Base-by-base conservation (phyloP, 2,888 invertebrate genomes). In the Spodoptera picta region DNA sequence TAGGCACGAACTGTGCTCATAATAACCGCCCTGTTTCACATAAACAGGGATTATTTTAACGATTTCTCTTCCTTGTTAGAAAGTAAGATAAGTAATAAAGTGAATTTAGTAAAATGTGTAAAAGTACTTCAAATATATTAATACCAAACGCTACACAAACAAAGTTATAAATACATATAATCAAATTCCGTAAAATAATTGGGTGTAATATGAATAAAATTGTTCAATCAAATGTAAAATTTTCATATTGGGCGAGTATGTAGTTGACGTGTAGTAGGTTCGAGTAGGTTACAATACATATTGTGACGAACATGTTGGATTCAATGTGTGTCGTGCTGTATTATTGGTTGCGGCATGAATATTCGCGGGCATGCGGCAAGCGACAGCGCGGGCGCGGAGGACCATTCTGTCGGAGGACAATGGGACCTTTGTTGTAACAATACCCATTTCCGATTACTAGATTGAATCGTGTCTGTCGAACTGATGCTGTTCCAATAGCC, bases 361-460 rank as follows among this genome's bases (percentile, higher is more conserved):
- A 90, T 89, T 88, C 84, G 89, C 84, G 86, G 79, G 74, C 73
- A 78, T 73, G 74, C 70, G 73, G 70, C 42, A 68, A 63, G 79
- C 65, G 79, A 72, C 69, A 73, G 70, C 61, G 73, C 68, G 74
- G 74, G 78, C 80, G 79, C 69, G 79, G 68, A 69, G 74, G 73
- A 57, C 70, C 70, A 68, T 72, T 74, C 78, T 69, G 76, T 60
- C 75, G 54, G 76, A 65, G 83, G 83, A 91, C 94, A 93, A 94
- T 93, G 83, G 91, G 83, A 85, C 90, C 92, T 91, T 93, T 93
- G 92, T 92, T 91, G 92, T 90, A 91, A 78, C 93, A 92, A 92
- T 92, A 87, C 87, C 93, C 91, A 94, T 94, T 94, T 94, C 94
- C 93, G 94, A 93, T 94, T 93, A 94, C 92, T 91, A 93, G 93